Conservation (phyloP, 2,888 invertebrate species). For the Ochlodes sylvanus region DNA sequence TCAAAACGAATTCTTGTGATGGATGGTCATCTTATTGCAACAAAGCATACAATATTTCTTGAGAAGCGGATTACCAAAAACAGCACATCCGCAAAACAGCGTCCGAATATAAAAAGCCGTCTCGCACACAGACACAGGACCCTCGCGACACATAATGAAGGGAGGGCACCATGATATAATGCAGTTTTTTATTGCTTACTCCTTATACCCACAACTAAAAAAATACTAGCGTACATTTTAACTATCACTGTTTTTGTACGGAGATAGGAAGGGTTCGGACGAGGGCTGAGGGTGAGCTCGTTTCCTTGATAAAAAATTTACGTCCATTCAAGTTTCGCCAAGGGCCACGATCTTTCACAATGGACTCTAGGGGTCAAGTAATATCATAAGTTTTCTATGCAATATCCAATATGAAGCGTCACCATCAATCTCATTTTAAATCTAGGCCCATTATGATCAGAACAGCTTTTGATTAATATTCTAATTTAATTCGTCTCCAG, state of each 20-base stretch:
- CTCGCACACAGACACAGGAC: conserved; percentile 59
- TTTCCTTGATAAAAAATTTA: conserved; percentile 77
- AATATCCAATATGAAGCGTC: conserved; percentile 24
- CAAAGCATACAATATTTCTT: conserved; percentile 21
- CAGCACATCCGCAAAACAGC: conserved; percentile 37
- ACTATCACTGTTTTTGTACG: conserved; percentile 78
- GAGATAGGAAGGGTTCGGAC: conserved; percentile 77
- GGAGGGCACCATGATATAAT: conserved; percentile 83
- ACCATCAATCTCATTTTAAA: conserved; percentile 21
- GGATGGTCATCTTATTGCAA: conserved; percentile 11
- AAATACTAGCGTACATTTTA: conserved; percentile 78
- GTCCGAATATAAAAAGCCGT: conserved; percentile 53
- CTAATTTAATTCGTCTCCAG: conserved; percentile 76
- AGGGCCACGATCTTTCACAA: conserved; percentile 48
- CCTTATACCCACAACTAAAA: conserved; percentile 82
- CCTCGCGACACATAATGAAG: conserved; percentile 78
- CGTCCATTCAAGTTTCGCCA: conserved; percentile 69
- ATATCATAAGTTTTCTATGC: conserved; percentile 26
- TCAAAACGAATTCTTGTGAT: neutral
- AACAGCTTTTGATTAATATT: conserved; percentile 67
- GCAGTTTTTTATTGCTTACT: conserved; percentile 84
- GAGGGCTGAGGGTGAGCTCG: conserved; percentile 68
- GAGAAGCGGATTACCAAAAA: conserved; percentile 26
- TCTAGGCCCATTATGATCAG: conserved; percentile 13
- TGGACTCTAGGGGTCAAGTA: conserved; percentile 55